These are phyloP conservation scores for Oenanthe melanoleuca DNA, from an alignment of 2,113 vertebrate species.

Conservation along the genomic window DNA sequence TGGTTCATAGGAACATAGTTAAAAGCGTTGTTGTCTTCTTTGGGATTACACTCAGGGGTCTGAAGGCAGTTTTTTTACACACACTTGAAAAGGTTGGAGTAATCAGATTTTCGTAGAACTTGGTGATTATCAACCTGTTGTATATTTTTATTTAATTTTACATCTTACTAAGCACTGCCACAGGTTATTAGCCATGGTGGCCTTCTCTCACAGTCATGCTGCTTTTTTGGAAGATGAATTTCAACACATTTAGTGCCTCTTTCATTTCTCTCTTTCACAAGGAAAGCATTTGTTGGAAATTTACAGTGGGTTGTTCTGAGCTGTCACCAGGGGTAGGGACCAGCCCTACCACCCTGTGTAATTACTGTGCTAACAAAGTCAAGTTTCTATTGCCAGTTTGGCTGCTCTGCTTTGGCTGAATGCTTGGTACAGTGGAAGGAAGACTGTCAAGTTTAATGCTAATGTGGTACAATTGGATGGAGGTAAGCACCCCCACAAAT, in stretches of 20 bases:
- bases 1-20: conserved; percentile 70
- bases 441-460: neutral
- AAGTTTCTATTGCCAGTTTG: neutral
- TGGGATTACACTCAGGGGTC: conserved; percentile 88
- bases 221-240: conserved; percentile 82
- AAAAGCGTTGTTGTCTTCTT: conserved; percentile 76
- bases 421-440: neutral
- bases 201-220: conserved; percentile 83
- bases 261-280: conserved; percentile 78
- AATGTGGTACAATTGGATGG: neutral
- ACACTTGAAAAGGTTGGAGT: conserved; percentile 85
- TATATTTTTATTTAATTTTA: conserved; percentile 79
- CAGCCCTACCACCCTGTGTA: rapidly evolving
- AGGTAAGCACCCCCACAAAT: neutral
- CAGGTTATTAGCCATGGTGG: conserved; percentile 79
- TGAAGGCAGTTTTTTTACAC: conserved; percentile 82
- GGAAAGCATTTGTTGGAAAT: conserved; percentile 62
- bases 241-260: conserved; percentile 84
- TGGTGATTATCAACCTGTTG: conserved; percentile 76
- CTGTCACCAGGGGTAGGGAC: conserved; percentile 36
- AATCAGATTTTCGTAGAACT: conserved; percentile 74
- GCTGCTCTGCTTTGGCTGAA: neutral
- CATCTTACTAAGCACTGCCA: conserved; percentile 83
- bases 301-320: conserved; percentile 26
- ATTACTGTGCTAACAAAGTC: neutral